phyloP scores from a whole-genome alignment of 1,140 invertebrate genomes.

The Meloidogyne hapla region DNA sequence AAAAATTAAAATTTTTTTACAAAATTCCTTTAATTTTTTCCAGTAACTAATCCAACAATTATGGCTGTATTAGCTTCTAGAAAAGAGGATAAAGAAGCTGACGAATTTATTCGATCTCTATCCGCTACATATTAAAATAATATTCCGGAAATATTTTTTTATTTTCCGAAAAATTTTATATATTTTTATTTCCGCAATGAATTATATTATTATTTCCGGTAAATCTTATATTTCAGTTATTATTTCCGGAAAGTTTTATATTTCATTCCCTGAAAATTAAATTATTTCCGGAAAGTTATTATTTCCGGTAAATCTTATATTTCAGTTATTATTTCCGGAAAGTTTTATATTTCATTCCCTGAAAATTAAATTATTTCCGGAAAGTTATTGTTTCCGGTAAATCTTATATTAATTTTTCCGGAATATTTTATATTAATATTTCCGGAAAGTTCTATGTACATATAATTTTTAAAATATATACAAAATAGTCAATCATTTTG shows the following conservation, averaged over 20 bases:
- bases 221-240: background rate
- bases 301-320: background rate
- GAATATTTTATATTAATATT: too few relatives aligned
- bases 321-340: background rate
- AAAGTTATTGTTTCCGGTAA: background rate
- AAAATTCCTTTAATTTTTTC: background rate
- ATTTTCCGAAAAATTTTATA: constrained; percentile 8
- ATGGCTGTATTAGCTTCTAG: constrained; percentile 78
- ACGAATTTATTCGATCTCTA: constrained; percentile 75
- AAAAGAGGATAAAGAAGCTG: constrained; percentile 82
- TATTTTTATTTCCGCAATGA: background rate
- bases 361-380: too few relatives aligned
- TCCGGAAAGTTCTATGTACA: too few relatives aligned
- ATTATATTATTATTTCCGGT: background rate
- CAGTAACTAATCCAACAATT: background rate
- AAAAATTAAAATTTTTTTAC: constrained; percentile 4
- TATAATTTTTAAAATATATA: too few relatives aligned
- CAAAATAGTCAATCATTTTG: too few relatives aligned
- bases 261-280: too few relatives aligned
- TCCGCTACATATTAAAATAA: constrained; percentile 40
- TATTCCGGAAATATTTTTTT: constrained; percentile 1
- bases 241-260: too few relatives aligned
- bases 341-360: too few relatives aligned
- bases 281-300: too few relatives aligned
- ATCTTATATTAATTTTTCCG: background rate